Evolutionary conservation across 2,797 vertebrate genomes (phyloP), one percentile per base, ranked within the genome.

Genomic region (Pseudochaenichthys georgianus): DNA sequence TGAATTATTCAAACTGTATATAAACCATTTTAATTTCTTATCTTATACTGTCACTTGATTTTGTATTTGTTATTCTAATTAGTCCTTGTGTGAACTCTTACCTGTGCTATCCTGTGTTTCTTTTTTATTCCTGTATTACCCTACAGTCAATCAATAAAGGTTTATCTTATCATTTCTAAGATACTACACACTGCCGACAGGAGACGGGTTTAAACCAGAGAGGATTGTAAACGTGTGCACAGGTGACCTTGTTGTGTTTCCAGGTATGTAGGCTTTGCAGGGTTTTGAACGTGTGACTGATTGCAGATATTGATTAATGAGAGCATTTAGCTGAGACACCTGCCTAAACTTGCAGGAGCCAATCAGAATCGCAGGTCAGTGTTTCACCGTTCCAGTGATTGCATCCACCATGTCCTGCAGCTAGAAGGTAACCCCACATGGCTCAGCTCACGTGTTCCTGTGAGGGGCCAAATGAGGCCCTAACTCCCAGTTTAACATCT

Each of bases 401-500:
- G 66, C 58, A 64, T 68, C 64, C 64, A 9, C 38, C 38, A 48
- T 13, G 61, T 51, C 47, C 72, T 16, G 3, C 1, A 2, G 59
- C 52, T 31, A 17, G 23, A 65, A 60, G n/a, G 19, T 23, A 43
- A 43, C 74, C 70, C 70, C 34, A 21, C 23, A 1, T 15, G 2
- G 57, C 21, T 70, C 59, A 12, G 73, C 71, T 78, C 79, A 77
- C 59, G 23, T 81, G 80, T 51, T 1, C 38, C 16, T 0, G n/a
- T 5, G 11, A 48, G 55, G 28, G 21, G 69, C 77, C 77, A 68
- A 41, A 57, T 15, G 63, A 77, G 71, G 71, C 61, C 64, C 53
- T 51, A 54, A 4, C 52, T 80, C 19, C 38, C 28, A 59, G 19
- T 73, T 54, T 13, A 77, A 81, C 77, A 75, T 76, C 83, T 79